Evolutionary conservation across 2,888 invertebrate species (phyloP).

Genomic region (Elegia similella): DNA sequence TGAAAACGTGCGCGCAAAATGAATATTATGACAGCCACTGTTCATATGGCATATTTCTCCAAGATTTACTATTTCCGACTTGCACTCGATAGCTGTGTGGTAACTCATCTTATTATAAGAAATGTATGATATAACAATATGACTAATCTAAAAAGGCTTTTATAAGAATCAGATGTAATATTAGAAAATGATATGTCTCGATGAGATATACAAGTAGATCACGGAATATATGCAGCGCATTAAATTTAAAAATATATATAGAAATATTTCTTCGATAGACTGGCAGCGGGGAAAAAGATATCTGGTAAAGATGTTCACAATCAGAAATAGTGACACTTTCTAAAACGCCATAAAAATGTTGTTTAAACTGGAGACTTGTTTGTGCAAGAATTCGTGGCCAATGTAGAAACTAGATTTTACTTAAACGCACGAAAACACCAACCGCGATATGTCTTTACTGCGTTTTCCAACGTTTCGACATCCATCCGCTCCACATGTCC

Average conservation of each 20-base stretch:
- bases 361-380: background rate
- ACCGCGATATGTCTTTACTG: conserved; percentile 13
- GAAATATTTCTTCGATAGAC: too few relatives aligned
- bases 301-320: too few relatives aligned
- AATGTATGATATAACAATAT: background rate
- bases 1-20: conserved; percentile 31
- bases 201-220: too few relatives aligned
- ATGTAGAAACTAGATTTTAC: background rate
- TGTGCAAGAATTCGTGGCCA: background rate
- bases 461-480: conserved; percentile 23
- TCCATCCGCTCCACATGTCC: conserved; percentile 17
- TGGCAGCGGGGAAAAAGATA: too few relatives aligned
- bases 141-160: background rate
- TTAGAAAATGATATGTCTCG: too few relatives aligned
- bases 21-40: conserved; percentile 26
- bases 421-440: background rate
- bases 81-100: background rate
- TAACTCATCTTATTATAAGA: background rate
- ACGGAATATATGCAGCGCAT: too few relatives aligned
- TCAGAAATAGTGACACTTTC: too few relatives aligned
- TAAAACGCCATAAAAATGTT: too few relatives aligned
- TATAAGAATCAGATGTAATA: background rate
- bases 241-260: too few relatives aligned
- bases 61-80: conserved; percentile 12
- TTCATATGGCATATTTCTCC: conserved; percentile 28